Conservation (phyloP, 2,113 vertebrate species). For the Pteropus alecto region DNA sequence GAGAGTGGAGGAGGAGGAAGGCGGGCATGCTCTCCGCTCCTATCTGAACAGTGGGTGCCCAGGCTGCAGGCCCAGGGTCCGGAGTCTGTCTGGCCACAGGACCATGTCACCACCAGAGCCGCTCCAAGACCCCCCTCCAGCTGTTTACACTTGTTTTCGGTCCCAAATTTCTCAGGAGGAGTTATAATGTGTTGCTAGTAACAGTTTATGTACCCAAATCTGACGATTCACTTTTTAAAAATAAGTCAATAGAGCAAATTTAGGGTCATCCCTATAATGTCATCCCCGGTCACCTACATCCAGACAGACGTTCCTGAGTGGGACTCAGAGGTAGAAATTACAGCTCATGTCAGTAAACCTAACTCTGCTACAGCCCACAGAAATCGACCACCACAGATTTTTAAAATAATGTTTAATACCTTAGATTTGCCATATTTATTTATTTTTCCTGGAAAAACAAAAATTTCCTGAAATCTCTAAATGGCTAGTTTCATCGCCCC, state of each 20-base stretch:
- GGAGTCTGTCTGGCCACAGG: too few species aligned
- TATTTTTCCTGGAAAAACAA: background rate
- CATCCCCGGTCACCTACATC: background rate
- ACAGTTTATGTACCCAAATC: background rate
- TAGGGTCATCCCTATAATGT: background rate
- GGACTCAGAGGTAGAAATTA: background rate
- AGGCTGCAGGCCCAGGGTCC: too few species aligned
- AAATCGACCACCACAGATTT: background rate
- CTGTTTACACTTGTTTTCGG: background rate
- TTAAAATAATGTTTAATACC: background rate
- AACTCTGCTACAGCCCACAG: background rate
- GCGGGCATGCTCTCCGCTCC: background rate
- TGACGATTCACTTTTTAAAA: background rate
- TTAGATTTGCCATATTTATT: background rate
- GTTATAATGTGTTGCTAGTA: background rate
- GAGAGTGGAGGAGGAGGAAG: background rate
- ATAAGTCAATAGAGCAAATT: background rate
- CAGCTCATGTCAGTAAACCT: background rate
- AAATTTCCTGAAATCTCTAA: background rate
- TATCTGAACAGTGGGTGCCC: background rate
- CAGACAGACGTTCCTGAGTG: background rate
- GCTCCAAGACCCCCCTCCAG: background rate
- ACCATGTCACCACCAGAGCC: background rate
- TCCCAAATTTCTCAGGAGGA: background rate
- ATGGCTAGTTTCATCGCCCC: background rate